Evolutionary conservation across 35 echinoderm and acorn worm species (phyloP).

Genomic region (Diadema setosum): DNA sequence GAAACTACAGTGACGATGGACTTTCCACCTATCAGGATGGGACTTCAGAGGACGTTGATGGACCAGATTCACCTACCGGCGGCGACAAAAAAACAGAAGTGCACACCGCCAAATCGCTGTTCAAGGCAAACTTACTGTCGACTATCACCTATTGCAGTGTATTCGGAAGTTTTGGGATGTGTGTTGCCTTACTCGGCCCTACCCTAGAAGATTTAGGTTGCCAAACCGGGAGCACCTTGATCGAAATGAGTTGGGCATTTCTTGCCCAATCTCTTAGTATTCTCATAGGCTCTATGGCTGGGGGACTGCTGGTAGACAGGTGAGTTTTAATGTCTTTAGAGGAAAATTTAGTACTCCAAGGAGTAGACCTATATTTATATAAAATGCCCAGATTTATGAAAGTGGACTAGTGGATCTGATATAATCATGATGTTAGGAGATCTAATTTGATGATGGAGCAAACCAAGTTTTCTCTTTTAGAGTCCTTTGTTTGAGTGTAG

Average conservation of each 20-base stretch:
- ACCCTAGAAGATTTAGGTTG: slow-evolving; percentile 93
- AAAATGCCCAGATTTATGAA: no score
- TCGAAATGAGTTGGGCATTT: slow-evolving; percentile 93
- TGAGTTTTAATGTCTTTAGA: neutral
- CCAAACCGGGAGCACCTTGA: slow-evolving; percentile 77
- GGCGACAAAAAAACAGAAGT: neutral
- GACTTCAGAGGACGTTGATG: neutral
- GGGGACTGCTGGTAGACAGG: slow-evolving; percentile 90
- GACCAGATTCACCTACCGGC: neutral
- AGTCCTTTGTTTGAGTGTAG: no score
- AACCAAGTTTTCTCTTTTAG: no score
- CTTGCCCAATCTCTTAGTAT: slow-evolving; percentile 85
- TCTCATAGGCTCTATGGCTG: slow-evolving; percentile 83
- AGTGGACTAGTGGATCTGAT: no score
- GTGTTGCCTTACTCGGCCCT: slow-evolving; percentile 89
- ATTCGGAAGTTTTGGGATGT: slow-evolving; percentile 99
- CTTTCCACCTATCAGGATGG: no score
- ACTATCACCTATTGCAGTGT: slow-evolving; percentile 98
- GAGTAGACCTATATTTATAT: no score
- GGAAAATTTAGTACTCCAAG: no score
- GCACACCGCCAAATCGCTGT: slow-evolving; percentile 51
- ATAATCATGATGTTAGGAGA: no score
- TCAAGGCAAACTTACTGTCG: slow-evolving; percentile 69
- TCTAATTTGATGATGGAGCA: no score
- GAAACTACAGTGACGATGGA: no score